Conservation (phyloP, 92 coral and sea anemone species). For the Pocillopora meandrina region DNA sequence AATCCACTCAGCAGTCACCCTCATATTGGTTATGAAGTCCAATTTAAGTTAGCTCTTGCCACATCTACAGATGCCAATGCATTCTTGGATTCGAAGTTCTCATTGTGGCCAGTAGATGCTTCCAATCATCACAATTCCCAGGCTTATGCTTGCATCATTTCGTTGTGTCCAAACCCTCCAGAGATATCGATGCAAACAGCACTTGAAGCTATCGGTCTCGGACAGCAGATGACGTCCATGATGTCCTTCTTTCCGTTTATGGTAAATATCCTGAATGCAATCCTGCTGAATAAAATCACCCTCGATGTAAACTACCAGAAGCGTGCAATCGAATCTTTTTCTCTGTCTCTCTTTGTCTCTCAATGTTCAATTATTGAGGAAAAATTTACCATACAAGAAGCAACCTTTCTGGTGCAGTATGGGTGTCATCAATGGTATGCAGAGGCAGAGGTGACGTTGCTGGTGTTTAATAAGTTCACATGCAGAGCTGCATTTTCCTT, state of each 20-base stretch:
- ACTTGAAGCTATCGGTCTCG: not conserved
- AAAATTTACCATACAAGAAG: constrained; percentile 3
- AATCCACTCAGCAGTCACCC: not conserved
- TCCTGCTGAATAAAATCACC: not conserved
- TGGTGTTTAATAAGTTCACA: constrained; percentile 5
- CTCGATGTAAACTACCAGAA: constrained; percentile 10
- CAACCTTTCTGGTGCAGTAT: constrained; percentile 7
- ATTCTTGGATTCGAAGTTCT: constrained; percentile 16
- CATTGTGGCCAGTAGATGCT: constrained; percentile 6
- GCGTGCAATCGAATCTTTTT: not conserved
- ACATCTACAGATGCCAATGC: not conserved
- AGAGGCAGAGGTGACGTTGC: not conserved
- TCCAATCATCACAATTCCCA: not conserved
- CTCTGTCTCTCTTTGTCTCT: constrained; percentile 12
- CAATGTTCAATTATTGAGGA: not conserved
- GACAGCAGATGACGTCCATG: not conserved
- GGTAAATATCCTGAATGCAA: not conserved
- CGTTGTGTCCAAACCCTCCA: constrained; percentile 1
- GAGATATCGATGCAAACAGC: not conserved
- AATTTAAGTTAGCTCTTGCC: not conserved
- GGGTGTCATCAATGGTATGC: constrained; percentile 10
- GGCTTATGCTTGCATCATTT: not conserved
- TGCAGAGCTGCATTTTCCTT: constrained; percentile 19
- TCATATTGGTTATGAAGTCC: not conserved
- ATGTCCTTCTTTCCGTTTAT: not conserved